phyloP scores from a whole-genome alignment of 1,140 invertebrate species.

The Nymphalis io region DNA sequence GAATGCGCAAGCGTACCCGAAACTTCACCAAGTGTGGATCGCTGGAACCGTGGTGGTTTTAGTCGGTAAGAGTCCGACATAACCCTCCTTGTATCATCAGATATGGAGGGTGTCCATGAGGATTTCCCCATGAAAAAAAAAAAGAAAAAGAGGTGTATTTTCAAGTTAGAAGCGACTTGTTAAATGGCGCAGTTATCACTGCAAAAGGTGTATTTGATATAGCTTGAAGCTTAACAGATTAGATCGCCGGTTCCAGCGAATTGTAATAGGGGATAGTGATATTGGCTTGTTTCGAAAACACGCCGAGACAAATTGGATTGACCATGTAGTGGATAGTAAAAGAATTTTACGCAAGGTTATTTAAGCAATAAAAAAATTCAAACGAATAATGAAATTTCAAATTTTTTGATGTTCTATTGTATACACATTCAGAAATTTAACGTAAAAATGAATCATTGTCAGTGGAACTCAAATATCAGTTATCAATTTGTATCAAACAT shows the following conservation, averaged over 20 bases:
- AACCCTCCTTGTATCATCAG: no score
- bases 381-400: slow-evolving; percentile 7
- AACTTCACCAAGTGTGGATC: no score
- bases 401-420: slow-evolving; percentile 1
- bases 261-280: slow-evolving; percentile 57
- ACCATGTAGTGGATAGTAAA: slow-evolving; percentile 51
- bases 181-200: slow-evolving; percentile 54
- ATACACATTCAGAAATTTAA: not conserved
- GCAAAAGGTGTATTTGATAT: slow-evolving; percentile 62
- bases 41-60: no score
- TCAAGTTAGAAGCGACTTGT: slow-evolving; percentile 39
- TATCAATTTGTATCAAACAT: no score
- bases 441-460: not conserved
- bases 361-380: slow-evolving; percentile 25
- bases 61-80: no score
- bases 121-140: no score
- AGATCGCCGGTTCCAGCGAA: slow-evolving; percentile 53
- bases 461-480: not conserved
- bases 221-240: slow-evolving; percentile 58
- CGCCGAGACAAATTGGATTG: slow-evolving; percentile 66
- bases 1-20: no score
- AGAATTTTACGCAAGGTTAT: slow-evolving; percentile 36
- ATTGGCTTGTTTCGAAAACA: slow-evolving; percentile 66
- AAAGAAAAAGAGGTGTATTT: no score
- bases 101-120: no score